Evolutionary conservation across 2,888 invertebrate species (phyloP), one percentile per base, ranked within the genome.

Genomic region (Ptychoptera contaminata): DNA sequence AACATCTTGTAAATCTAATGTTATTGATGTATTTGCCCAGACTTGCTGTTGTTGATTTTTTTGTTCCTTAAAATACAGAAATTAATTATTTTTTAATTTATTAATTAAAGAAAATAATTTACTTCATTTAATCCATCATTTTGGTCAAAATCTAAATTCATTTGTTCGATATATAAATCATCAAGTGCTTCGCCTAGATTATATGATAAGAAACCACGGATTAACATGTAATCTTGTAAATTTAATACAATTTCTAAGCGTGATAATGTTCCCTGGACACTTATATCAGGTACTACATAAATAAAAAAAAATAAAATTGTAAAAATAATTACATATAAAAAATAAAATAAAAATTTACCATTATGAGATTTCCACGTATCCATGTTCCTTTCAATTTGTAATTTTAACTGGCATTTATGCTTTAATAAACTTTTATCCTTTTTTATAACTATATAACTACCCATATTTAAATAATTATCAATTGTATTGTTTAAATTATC

Each of bases 171-270:
- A 44, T 62, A 65, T 40, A 80, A 69, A 52, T 81, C 78, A 50
- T 83, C 82, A 11, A 85, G 73, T 53, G 75, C 72, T 64, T 93
- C 94, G 1, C 88, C 92, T 49, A 96, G 77, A 68, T 96, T 96
- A 65, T 86, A 84, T 2, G 80, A 75, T 8, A 96, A 69, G 47
- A 96, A 74, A 14, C 92, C 93, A 48, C 87, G 76, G 43, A 96
- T 75, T 37, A 94, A 68, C 61, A 82, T 81, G 67, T 92, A 94
- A 63, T 93, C 91, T 41, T 78, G 73, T 41, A 84, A 72, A 67
- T 90, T 85, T 46, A 96, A 63, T 38, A 82, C 76, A 48, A 81
- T 80, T 63, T 86, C 82, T 55, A 94, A 73, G 32, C 88, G 86
- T 2, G 90, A 83, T 47, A 96, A 68, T 30, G 80, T 79, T 15